Evolutionary conservation across 2,113 vertebrate genomes (phyloP), one percentile per base, ranked within the genome.

Genomic region (Hiodon alosoides): DNA sequence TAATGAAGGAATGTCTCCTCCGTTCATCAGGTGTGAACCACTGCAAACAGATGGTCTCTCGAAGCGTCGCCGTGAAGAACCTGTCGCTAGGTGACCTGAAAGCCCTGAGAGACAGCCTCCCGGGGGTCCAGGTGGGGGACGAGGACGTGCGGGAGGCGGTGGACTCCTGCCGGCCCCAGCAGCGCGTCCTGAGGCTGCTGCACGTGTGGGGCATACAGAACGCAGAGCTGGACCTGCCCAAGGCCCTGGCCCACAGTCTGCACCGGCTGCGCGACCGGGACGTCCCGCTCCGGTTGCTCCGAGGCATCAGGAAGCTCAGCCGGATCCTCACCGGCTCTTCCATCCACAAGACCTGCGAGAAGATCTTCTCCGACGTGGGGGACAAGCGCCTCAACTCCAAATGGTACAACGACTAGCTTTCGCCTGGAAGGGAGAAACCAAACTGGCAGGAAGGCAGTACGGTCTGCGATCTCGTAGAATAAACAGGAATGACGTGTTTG

Each of bases 191-290:
- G n/a, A 95, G 95, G 86, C 87, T 98, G 31, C 93, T 99, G 55
- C 95, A 87, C 83, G 85, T 96, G 16, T 99, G 96, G 96, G 93
- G 95, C 86, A 84, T 85, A 47, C 92, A 87, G 74, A 99, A 99
- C 72, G 80, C 86, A 0, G 93, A 94, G 69, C 87, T 93, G 75
- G 94, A 98, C 75, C 90, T 95, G 3, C 83, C 90, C 75, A 95
- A 95, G 79, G 93, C 88, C 61, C 87, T 99, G 64, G 87, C 84
- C 58, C 91, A 93, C 2, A 93, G 93, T 17, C 82, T 96, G 72
- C 93, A 86, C 78, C 89, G 91, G 71, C 84, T 97, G 76, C 97
- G 95, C 81, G 88, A 80, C 0, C 87, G 90, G 74, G 92, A 89
- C 70, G 93, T 95, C 0, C 93, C 94, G 0, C 69, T 93, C 79